Conservation (phyloP, 2,113 vertebrate species). For the Hyperoodon ampullatus region DNA sequence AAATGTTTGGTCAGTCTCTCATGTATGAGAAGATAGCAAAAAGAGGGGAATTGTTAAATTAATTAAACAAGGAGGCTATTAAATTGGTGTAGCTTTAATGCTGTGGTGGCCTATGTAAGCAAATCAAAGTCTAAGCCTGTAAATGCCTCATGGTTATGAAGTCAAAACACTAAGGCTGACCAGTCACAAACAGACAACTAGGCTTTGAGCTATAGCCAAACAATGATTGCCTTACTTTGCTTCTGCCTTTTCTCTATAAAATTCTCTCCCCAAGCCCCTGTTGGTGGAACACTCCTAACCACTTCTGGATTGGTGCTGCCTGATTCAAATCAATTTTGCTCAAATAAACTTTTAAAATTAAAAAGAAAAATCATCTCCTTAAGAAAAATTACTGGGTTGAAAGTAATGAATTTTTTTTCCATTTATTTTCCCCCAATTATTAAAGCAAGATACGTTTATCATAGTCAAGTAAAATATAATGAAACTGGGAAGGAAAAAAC, state of each 20-base stretch:
- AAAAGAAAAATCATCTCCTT: conserved; percentile 35
- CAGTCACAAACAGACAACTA: not conserved
- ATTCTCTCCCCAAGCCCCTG: not conserved
- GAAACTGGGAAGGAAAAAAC: not conserved
- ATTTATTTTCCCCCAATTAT: conserved; percentile 39
- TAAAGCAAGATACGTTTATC: conserved; percentile 47
- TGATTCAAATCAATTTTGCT: not conserved
- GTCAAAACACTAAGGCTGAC: not conserved
- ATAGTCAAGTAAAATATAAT: conserved; percentile 50
- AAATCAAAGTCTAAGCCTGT: not conserved
- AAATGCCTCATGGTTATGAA: not conserved
- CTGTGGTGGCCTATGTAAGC: not conserved
- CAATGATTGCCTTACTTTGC: not conserved
- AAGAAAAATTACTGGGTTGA: conserved; percentile 41
- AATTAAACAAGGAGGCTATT: not conserved
- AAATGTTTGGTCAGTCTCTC: not conserved
- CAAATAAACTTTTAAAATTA: not conserved
- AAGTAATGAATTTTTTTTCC: conserved; percentile 33
- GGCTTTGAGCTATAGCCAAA: not conserved
- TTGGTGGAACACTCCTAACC: not conserved
- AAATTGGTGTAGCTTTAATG: not conserved
- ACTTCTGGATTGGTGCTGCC: not conserved
- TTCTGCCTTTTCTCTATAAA: not conserved
- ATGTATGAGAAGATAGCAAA: not conserved
- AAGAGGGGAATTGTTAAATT: not conserved